These are phyloP conservation scores for Cheumatopsyche charites DNA, from an alignment of 1,140 invertebrate genomes.

Conservation along the genomic window DNA sequence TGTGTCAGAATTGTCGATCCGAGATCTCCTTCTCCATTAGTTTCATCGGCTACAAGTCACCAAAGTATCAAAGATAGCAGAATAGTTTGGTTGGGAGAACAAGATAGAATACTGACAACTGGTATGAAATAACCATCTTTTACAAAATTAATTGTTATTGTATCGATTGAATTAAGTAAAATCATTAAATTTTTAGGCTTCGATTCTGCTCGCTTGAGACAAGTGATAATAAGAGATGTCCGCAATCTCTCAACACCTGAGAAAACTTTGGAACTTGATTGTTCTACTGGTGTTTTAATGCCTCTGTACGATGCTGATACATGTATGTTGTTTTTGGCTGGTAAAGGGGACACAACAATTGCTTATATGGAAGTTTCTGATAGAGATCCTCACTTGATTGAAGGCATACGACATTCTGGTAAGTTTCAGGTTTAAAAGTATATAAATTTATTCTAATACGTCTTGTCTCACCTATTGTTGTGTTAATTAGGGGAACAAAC, in stretches of 20 bases:
- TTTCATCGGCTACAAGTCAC: constrained; percentile 75
- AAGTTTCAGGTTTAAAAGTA: constrained; percentile 49
- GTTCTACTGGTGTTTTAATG: constrained; percentile 90
- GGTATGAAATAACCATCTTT: constrained; percentile 52
- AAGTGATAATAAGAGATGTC: constrained; percentile 86
- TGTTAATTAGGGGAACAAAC: constrained; percentile 77
- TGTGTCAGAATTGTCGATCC: constrained; percentile 83
- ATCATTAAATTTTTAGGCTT: constrained; percentile 61
- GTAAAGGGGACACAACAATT: constrained; percentile 91
- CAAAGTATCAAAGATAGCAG: constrained; percentile 90
- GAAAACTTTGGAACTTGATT: constrained; percentile 81
- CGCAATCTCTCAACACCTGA: constrained; percentile 79
- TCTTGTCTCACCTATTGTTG: background rate
- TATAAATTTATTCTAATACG: constrained; percentile 12
- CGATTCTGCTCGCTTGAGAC: constrained; percentile 76
- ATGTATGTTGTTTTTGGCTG: constrained; percentile 90
- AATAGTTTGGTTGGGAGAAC: constrained; percentile 86
- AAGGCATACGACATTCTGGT: constrained; percentile 78
- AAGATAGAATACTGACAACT: constrained; percentile 81
- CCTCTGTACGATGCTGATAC: constrained; percentile 90
- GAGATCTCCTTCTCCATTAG: constrained; percentile 64
- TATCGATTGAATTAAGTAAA: background rate
- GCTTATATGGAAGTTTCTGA: constrained; percentile 85
- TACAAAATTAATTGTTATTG: background rate
- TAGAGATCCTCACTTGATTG: constrained; percentile 82